Conservation (phyloP, 2,113 vertebrate species). For the Dendropsophus ebraccatus region DNA sequence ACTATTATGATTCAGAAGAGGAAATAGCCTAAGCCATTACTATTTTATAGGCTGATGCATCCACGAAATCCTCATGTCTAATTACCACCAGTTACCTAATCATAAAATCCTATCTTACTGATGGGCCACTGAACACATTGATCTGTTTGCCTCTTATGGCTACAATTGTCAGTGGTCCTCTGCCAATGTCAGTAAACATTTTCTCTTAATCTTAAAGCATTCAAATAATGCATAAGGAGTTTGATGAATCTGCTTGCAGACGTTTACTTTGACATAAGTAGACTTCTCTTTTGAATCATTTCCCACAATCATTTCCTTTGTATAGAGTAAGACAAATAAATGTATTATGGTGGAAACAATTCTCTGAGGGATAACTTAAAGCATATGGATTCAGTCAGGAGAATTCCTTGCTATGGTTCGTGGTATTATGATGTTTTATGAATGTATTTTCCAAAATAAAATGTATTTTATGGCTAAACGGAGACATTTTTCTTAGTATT, state of each 20-base stretch:
- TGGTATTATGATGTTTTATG: conserved; percentile 80
- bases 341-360: conserved; percentile 60
- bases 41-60: not conserved
- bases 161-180: not conserved
- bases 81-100: not conserved
- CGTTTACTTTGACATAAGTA: conserved; percentile 54
- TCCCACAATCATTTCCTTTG: conserved; percentile 55
- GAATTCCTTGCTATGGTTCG: conserved; percentile 75
- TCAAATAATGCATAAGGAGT: conserved; percentile 4
- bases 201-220: not conserved
- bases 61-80: not conserved
- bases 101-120: not conserved
- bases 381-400: conserved; percentile 70
- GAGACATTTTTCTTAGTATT: conserved; percentile 71
- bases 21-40: conserved; percentile 10
- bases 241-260: conserved; percentile 40
- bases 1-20: not conserved
- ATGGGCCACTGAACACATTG: not conserved
- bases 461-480: conserved; percentile 74
- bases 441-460: conserved; percentile 84
- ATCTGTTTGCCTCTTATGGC: not conserved
- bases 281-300: conserved; percentile 54
- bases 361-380: conserved; percentile 74
- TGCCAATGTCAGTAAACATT: not conserved
- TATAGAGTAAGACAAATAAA: conserved; percentile 57